phyloP scores from a whole-genome alignment of 2,113 vertebrate species.

The zebrafish (Danio rerio) region GRCz12tu NC_133199.1:22967001-22967500 shows the following conservation, averaged over 20 bases:
- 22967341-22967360: conserved; percentile 19
- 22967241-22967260: conserved; percentile 33
- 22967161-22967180: conserved; percentile 23
- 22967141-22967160: conserved; percentile 50
- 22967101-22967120: too few species aligned
- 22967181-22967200: background rate
- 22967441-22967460: background rate
- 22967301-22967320: background rate
- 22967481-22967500: too few species aligned
- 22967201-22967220: background rate
- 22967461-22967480: background rate
- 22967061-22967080: too few species aligned
- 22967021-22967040: too few species aligned
- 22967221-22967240: background rate
- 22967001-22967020: too few species aligned
- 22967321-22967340: conserved; percentile 29
- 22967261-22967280: conserved; percentile 56
- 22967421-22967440: background rate
- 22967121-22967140: background rate
- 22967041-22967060: too few species aligned
- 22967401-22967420: conserved; percentile 30
- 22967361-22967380: conserved; percentile 59
- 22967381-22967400: conserved; percentile 54
- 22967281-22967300: conserved; percentile 30
- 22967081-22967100: too few species aligned